These are phyloP conservation scores for Anguilla japonica DNA, from an alignment of 2,113 vertebrate genomes.

Conservation along the genomic window DNA sequence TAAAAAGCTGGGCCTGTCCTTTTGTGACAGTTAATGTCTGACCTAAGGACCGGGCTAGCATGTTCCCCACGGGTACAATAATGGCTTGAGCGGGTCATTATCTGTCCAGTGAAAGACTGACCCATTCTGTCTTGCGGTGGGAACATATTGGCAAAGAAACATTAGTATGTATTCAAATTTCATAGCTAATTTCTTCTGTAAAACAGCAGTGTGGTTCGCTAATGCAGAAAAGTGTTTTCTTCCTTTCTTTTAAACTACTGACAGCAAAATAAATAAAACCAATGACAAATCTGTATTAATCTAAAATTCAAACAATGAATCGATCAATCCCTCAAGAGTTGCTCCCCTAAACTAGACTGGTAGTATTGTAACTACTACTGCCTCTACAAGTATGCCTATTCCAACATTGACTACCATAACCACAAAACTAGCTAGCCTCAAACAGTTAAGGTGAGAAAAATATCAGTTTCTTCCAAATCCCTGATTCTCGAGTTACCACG, in stretches of 20 bases:
- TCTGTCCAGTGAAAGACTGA: constrained; percentile 70
- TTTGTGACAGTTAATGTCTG: constrained; percentile 69
- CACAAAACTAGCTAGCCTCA: neutral
- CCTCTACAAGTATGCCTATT: neutral
- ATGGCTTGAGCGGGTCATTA: constrained; percentile 72
- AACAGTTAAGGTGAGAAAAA: constrained; percentile 59
- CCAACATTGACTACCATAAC: neutral
- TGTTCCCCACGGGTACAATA: constrained; percentile 69
- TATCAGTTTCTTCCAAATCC: constrained; percentile 59
- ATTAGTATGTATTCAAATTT: constrained; percentile 63
- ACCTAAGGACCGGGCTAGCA: constrained; percentile 64
- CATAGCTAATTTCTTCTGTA: constrained; percentile 64
- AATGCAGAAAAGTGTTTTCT: constrained; percentile 41
- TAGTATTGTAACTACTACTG: neutral
- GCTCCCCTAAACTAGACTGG: too few species aligned
- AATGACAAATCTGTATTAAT: neutral
- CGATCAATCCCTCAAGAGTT: neutral
- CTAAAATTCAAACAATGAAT: neutral
- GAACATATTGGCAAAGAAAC: constrained; percentile 54
- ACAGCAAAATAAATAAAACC: neutral
- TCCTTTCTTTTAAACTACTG: neutral
- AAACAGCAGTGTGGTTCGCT: constrained; percentile 62
- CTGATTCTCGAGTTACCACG: constrained; percentile 50
- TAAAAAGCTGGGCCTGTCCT: constrained; percentile 46
- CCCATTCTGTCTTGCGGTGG: constrained; percentile 50